Base-by-base conservation (phyloP, 2,113 vertebrate genomes). In the Heterotilapia buettikoferi region DNA sequence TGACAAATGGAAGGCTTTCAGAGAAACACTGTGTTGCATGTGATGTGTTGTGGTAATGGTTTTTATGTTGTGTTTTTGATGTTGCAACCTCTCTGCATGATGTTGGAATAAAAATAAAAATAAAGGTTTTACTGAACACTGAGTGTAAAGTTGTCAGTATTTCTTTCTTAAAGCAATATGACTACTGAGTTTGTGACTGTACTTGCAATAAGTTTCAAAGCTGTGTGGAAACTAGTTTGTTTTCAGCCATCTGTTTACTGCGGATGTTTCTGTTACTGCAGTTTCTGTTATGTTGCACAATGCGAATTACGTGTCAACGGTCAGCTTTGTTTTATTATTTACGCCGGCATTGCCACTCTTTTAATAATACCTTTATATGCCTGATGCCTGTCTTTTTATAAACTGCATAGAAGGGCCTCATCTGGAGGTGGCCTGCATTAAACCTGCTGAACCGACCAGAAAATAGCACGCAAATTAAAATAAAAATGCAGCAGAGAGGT, bases 1-100 rank as follows among this genome's bases (percentile, higher is more conserved):
- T 71, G 85, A 90, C 24, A 57, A 81, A 86, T 76, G 31, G 63
- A 88, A 83, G 84, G 2, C 14, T 43, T 78, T 80, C 16, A 21
- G 19, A 81, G 59, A 87, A 85, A 80, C 24, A 56, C 2, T 9
- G 45, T 2, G 26, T 50, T 4, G 13, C 86, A 91, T 83, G 82
- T 90, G 90, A 92, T 81, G 45, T 84, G 56, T 85, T 53, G 9
- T 52, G 47, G 8, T 43, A 2, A 81, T 43, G 12, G 18, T 81
- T 86, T 59, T 68, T 53, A 40, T 5, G 26, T 21, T 19, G n/a
- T 92, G 84, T 82, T 71, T 40, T 36, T 36, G 19, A 85, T 88
- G 81, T 92, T 84, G 82, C 53, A 92, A 90, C 82, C 59, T 63
- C 12, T 16, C 26, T 87, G 45, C 80, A 76, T 52, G 61, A 53